These are phyloP conservation scores for Trichechus manatus DNA, from an alignment of 2,113 vertebrate species.

Conservation along the genomic window DNA sequence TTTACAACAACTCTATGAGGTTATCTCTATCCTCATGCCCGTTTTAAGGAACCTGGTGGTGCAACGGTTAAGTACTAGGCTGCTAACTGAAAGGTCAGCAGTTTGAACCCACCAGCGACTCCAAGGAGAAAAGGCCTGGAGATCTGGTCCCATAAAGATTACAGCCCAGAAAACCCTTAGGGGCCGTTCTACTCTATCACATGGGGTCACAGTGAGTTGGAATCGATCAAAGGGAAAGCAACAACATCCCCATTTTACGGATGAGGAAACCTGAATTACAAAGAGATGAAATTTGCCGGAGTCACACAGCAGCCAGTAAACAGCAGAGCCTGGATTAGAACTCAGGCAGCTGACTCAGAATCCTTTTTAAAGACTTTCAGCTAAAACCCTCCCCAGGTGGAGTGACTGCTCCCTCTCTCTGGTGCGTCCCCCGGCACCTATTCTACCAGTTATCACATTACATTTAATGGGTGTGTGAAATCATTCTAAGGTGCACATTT, in stretches of 20 bases:
- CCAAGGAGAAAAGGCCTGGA: background rate
- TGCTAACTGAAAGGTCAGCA: background rate
- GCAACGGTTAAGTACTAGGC: background rate
- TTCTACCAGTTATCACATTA: background rate
- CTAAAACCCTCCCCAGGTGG: background rate
- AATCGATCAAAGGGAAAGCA: background rate
- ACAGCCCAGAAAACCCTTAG: too few relatives aligned
- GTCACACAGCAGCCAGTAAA: background rate
- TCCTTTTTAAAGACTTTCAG: background rate
- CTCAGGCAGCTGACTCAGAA: background rate
- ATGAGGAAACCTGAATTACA: slow-evolving; percentile 5
- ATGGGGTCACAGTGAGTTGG: background rate
- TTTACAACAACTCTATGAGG: background rate
- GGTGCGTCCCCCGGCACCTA: background rate
- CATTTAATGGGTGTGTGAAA: background rate
- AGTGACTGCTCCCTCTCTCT: background rate
- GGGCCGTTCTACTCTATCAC: background rate
- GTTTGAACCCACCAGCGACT: background rate
- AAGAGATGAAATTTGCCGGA: background rate
- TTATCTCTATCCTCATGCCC: background rate
- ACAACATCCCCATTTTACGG: background rate
- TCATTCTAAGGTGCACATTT: background rate
- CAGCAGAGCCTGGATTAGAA: background rate
- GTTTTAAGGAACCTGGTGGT: background rate
- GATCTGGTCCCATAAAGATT: background rate